Evolutionary conservation across 2,888 invertebrate species (phyloP).

Genomic region (Leptarthrus brevirostris): DNA sequence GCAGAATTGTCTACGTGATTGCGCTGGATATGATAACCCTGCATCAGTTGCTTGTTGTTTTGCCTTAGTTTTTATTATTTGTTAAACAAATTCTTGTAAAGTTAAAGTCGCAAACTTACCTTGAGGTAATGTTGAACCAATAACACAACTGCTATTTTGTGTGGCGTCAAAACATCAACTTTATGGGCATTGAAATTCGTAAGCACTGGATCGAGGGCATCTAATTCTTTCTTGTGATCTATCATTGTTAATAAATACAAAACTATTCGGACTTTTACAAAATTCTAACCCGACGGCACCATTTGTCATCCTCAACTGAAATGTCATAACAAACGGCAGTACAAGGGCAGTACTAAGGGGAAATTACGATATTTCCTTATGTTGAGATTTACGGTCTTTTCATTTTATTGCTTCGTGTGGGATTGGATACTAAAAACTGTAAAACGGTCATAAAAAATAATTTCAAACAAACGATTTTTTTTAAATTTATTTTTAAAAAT

Average conservation of each 20-base stretch:
- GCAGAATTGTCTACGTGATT: conserved; percentile 81
- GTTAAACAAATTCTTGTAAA: neutral
- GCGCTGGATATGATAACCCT: conserved; percentile 66
- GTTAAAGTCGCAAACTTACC: conserved; percentile 62
- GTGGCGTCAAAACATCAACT: conserved; percentile 74
- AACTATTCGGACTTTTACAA: too few species aligned
- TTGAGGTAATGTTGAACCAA: conserved; percentile 81
- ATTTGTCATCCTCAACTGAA: too few species aligned
- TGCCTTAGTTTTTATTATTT: conserved; percentile 58
- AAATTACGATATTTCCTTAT: too few species aligned
- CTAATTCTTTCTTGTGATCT: conserved; percentile 64
- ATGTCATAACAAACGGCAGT: too few species aligned
- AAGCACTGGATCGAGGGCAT: conserved; percentile 62
- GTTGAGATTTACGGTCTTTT: too few species aligned
- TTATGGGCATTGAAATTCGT: conserved; percentile 63
- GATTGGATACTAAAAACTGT: too few species aligned
- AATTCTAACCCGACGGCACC: too few species aligned
- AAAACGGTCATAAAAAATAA: too few species aligned
- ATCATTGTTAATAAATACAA: conserved; percentile 56
- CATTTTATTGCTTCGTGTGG: too few species aligned
- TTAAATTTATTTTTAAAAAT: too few species aligned
- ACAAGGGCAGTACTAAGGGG: too few species aligned
- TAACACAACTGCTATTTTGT: conserved; percentile 81
- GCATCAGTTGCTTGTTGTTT: conserved; percentile 59
- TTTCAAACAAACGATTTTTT: too few species aligned